Base-by-base conservation (phyloP, 2,113 vertebrate genomes). In the Strix aluco region DNA sequence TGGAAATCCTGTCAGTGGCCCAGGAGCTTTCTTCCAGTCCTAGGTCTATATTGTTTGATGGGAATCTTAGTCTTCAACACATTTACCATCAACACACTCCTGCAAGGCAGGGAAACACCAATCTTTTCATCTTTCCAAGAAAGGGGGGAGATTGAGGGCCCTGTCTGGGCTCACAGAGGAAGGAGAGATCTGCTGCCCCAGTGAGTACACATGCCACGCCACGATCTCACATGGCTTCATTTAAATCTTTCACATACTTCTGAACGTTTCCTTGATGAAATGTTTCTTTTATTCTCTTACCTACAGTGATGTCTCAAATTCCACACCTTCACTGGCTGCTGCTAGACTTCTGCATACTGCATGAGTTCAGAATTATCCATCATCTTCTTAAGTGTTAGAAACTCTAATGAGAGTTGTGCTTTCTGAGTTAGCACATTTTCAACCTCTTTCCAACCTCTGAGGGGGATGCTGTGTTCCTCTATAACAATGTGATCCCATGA, bases 191-290 rank as follows among this genome's bases (percentile, higher is more conserved):
- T 22, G 77, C 67, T 40, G 51, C 40, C 51, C 32, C 14, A 5
- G 15, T 0, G 8, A 52, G 54, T 5, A 34, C 13, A 63, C 13
- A 2, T 5, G 5, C 32, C 30, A 7, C 0, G 0, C 26, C 4
- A 19, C 4, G 3, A 36, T 11, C 4, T 3, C 78, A 22, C 5
- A 0, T 0, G 23, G 49, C 25, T 36, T 42, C 42, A 2, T 14
- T 69, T 29, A 46, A 34, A 5, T 1, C 27, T 6, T 29, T 42
- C 80, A 58, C 11, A 1, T 6, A 5, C 30, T 69, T 38, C n/a
- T 47, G 6, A 30, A 27, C 0, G 4, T 12, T 36, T 61, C 54
- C 36, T 15, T 42, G 15, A 3, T 46, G 38, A 66, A 95, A 84
- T 18, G 11, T 21, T 62, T 55, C 29, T 49, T 59, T 46, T 25